Base-by-base conservation (phyloP, 2,113 vertebrate species). In the Crotalus helleri region DNA sequence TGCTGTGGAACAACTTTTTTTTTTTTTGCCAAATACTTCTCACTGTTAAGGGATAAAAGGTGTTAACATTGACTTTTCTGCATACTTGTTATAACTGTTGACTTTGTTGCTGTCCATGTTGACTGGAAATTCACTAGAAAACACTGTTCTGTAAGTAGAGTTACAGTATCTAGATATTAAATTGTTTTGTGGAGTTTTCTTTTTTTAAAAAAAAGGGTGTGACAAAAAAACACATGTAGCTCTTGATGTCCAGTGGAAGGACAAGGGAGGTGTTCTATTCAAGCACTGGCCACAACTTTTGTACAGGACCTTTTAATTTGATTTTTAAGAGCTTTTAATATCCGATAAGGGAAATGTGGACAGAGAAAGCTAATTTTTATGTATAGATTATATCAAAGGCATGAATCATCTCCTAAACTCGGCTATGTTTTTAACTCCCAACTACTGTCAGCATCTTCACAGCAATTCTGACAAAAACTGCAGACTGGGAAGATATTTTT, bases 101-200 rank as follows among this genome's bases (percentile, higher is more conserved):
- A 54, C 49, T 87, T n/a, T 89, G 54, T 90, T 2, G 88, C 91
- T 39, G n/a, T 85, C 95, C 91, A 81, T 89, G 58, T 49, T 90
- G 11, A 11, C 88, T 92, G 93, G 89, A 93, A 92, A 93, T 88
- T 0, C 2, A 1, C 74, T 86, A 74, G 74, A 88, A 96, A 94
- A 93, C 12, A 8, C 12, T 95, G n/a, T 89, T 92, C 93, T 87
- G 90, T 93, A 91, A 95, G 91, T 87, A 93, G 94, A 91, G 53
- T 0, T 87, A 92, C 19, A 90, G 93, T 54, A 17, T 29, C 93
- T 44, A 81, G 19, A 44, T 44, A 81, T 44, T 81, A 44, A 81
- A 81, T 81, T 44, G 33, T 81, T 19, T 21, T 44, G 17, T 81
- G 29, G n/a, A 69, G 12, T 0, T 61, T 87, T 49, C 58, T 88